Base-by-base conservation (phyloP, 2,797 vertebrate genomes). In the Sus cebifrons region DNA sequence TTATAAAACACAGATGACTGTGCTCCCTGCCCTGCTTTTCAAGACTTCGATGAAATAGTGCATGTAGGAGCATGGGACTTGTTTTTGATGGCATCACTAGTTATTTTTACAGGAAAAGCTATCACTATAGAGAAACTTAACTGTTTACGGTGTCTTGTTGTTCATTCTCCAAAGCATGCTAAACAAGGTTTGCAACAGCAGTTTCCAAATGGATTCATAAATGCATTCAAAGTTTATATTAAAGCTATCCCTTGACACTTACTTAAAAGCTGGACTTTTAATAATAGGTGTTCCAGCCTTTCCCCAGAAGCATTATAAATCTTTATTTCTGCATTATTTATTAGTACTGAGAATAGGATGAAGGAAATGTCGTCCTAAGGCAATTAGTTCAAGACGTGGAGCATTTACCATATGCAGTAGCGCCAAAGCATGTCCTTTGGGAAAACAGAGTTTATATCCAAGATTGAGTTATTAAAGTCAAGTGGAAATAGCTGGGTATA, bases 191-290 rank as follows among this genome's bases (percentile, higher is more conserved):
- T 92, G 36, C 25, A 73, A 78, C 2, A 88, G 44, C 36, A n/a
- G 2, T 58, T 86, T 84, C 40, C 83, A 94, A 21, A n/a, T 86
- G 21, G n/a, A 81, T 93, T 89, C 75, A 36, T 25, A 74, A 89
- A 86, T 92, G 52, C 36, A 95, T 56, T 85, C 58, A 71, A 29
- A 94, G 70, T 92, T 96, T 52, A 83, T 89, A 58, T 86, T 92
- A 92, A 91, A 94, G 86, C 15, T 94, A 62, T 56, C 40, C 40
- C 21, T 89, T 79, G 78, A 56, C 74, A 71, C 40, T 78, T 96
- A 89, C 73, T 82, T 96, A 88, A 96, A 91, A 95, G 68, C 74
- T 94, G n/a, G 21, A 29, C 23, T 86, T 96, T 96, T 94, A 86
- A 81, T 94, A 85, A 40, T 91, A 70, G 60, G 70, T 92, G 23